A percentile compares a stretch with the other conserved stretches of the same genome.
Conservation (phyloP, 2,888 invertebrate genomes). For the Xestia ashworthii region DNA sequence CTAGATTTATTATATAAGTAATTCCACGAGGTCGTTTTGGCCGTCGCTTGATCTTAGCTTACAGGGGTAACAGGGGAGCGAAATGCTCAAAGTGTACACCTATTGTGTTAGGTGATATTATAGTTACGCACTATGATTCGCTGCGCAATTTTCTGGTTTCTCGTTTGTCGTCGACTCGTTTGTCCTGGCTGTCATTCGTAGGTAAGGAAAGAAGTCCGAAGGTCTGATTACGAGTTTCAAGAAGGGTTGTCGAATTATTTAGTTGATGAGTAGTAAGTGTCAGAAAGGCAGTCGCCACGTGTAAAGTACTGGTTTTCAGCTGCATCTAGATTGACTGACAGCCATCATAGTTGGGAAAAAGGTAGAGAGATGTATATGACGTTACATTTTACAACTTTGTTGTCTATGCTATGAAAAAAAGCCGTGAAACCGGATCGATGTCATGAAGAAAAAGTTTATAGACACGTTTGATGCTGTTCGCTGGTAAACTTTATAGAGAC, state of each 20-base stretch:
- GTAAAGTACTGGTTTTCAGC: not conserved
- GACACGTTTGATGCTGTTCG: not conserved
- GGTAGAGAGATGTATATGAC: too few species aligned
- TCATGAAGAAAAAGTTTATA: not conserved
- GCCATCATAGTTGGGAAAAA: rapidly evolving
- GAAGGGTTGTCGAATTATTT: not conserved
- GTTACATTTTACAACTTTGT: not conserved
- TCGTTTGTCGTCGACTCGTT: not conserved
- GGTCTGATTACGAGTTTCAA: not conserved
- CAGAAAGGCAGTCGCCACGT: not conserved
- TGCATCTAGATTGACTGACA: not conserved
- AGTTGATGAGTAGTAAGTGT: not conserved
- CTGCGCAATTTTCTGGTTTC: not conserved
- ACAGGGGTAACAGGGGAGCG: slow-evolving; percentile 22
- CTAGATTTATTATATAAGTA: slow-evolving; percentile 65
- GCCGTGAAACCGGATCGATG: not conserved
- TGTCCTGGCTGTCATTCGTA: not conserved
- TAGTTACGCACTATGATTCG: not conserved
- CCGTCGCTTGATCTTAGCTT: slow-evolving; percentile 61
- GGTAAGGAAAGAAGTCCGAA: not conserved
- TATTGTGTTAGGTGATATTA: slow-evolving; percentile 25
- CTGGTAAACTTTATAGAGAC: not conserved
- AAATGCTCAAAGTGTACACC: slow-evolving; percentile 10
- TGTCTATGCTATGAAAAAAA: not conserved
- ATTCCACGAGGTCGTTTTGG: slow-evolving; percentile 59